Base-by-base conservation (phyloP, 2,888 invertebrate genomes). In the Apodemia mormo region DNA sequence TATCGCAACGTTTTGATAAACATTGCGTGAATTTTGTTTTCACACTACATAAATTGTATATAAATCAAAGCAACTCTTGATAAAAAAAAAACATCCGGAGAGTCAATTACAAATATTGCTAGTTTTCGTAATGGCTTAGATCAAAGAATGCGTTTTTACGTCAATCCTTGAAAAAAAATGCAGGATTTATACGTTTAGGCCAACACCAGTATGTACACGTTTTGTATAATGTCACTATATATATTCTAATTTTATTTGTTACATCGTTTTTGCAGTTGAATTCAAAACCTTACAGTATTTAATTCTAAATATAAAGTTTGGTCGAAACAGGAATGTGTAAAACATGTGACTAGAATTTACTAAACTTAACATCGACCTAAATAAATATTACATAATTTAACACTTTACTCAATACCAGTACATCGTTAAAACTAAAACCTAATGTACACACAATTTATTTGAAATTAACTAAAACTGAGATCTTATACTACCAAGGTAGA, bases 341-440 rank as follows among this genome's bases (percentile, higher is more conserved):
- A 92, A 93, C 92, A 89, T 86, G 83, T 93, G 93, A 92, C 93
- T 93, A 93, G 93, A 93, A 92, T 93, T 92, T 93, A 87, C 88
- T 90, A 92, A 92, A 92, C 93, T 88, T 92, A 93, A 92, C 93
- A 87, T 86, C 88, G 85, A 89, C 88, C 90, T 85, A 83, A 49
- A 90, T 89, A 92, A 89, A 91, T 89, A 91, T 85, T 87, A 90
- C 84, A 89, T 85, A 82, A 82, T 83, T 83, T 82, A 89, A 90
- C 88, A 87, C 85, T 83, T 86, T 82, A 85, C 81, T 84, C 82
- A 76, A 82, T 80, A 82, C 83, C 76, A 78, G 80, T 49, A 49
- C 49, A 77, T 77, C 78, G 76, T 83, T 81, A 81, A 49, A 45
- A 78, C 79, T 80, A 80, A 75, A 64, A 56, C 77, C 69, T 69